Evolutionary conservation across 2,113 vertebrate genomes (phyloP), one percentile per base, ranked within the genome.

Genomic region (Grantiella picta): DNA sequence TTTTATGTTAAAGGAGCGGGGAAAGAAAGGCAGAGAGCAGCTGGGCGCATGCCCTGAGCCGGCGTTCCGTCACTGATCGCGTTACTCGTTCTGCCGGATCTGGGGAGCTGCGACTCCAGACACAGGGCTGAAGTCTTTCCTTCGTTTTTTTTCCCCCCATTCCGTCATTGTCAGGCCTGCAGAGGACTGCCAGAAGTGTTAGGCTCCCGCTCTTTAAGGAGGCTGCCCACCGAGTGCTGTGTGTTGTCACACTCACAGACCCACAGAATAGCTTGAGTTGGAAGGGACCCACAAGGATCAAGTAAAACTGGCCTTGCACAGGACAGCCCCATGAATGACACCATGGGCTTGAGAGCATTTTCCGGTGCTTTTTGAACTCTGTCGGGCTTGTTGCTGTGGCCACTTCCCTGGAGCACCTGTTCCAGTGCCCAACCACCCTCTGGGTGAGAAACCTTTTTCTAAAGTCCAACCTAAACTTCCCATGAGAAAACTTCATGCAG

Each of bases 21-120:
- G 23, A 15, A n/a, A 17, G 14, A 22, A 53, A 1, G 22, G 19
- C 21, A 7, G 81, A 12, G 27, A 4, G 3, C 35, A 45, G 28
- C 40, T 36, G 40, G 12, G 52, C 63, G 60, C 85, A 11, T 85
- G 65, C 40, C 15, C 17, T 11, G 2, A n/a, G 3, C 3, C 31
- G 5, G 5, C 29, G 10, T 49, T 52, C 21, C 1, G 0, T 56
- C 6, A 1, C 7, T 9, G 25, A 0, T 16, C 0, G 20, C 4
- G 12, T 44, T 70, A 1, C 6, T 28, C 1, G 0, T 50, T 27
- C 25, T 10, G 15, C 24, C 5, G 0, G 54, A 13, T 15, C 1
- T 25, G 35, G 25, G 60, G 25, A 14, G 21, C 36, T 35, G 56
- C 15, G 19, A 1, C 23, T 19, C 27, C 16, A 9, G 44, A 11